Evolutionary conservation across 2,888 invertebrate genomes (phyloP), one percentile per base, ranked within the genome.

Genomic region (Pedicia rivosa): DNA sequence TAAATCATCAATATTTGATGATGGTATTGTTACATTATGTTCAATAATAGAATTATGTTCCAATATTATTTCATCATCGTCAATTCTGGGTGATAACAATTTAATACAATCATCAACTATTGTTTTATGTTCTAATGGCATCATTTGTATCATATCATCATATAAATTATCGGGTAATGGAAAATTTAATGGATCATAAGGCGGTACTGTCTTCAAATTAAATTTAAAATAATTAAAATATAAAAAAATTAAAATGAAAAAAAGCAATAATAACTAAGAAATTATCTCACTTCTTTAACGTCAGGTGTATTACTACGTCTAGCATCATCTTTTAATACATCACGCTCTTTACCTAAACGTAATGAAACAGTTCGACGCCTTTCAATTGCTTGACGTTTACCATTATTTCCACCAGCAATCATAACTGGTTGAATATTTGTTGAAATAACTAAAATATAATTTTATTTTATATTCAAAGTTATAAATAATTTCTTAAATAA

Each of bases 151-250:
- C 78, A 86, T 76, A 48, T 65, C 68, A 36, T 70, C 68, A 55
- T 78, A 81, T 15, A 66, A 62, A 29, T 74, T 73, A 33, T 83
- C 82, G 5, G 65, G 56, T 35, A 87, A 63, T 5, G 87, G 87
- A 61, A 86, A 87, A 43, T 59, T 59, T 35, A 84, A 67, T 26
- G 75, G 72, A 40, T 84, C 79, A 57, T 75, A 84, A 9, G 87
- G 83, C 44, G 72, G 65, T 52, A 80, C 70, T 49, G 62, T 56
- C 71, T 74, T 64, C 20, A 63, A 51, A 44, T 52, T 54, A 12
- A 47, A 40, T n/a, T n/a, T n/a, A n/a, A n/a, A n/a, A n/a, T n/a
- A n/a, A n/a, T n/a, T n/a, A n/a, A n/a, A n/a, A n/a, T n/a, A n/a
- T n/a, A n/a, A n/a, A n/a, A n/a, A n/a, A n/a, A n/a, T n/a, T n/a